phyloP scores from a whole-genome alignment of 2,797 vertebrate species.

The Sebastes dallii region DNA sequence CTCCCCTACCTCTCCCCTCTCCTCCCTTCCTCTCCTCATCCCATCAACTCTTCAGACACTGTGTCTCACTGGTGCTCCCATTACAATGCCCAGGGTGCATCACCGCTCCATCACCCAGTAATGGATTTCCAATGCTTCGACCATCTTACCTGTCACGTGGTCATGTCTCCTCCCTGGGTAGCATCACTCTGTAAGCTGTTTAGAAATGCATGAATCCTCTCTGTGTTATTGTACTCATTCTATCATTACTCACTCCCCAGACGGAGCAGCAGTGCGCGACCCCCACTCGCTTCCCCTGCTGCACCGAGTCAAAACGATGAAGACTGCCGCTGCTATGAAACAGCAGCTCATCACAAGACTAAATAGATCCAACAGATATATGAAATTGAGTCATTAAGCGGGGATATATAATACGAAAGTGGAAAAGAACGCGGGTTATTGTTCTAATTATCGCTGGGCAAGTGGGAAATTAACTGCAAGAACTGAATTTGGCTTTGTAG shows the following conservation, averaged over 20 bases:
- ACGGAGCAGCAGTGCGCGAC: constrained; percentile 40
- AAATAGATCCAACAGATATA: not conserved
- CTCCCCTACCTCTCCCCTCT: not conserved
- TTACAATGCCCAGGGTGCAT: constrained; percentile 66
- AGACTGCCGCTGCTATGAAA: constrained; percentile 5
- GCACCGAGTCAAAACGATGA: constrained; percentile 38
- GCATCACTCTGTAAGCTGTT: constrained; percentile 66
- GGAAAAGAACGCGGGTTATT: constrained; percentile 19
- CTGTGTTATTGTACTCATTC: constrained; percentile 56
- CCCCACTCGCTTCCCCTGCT: constrained; percentile 37
- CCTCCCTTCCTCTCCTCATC: constrained; percentile 33
- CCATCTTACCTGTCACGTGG: constrained; percentile 59
- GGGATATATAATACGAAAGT: not conserved
- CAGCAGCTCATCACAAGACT: constrained; percentile 22
- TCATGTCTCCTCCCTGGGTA: constrained; percentile 52
- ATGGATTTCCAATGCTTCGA: constrained; percentile 75
- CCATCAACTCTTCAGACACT: constrained; percentile 62
- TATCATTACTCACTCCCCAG: constrained; percentile 64
- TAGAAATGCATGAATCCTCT: constrained; percentile 75
- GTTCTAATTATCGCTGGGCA: not conserved
- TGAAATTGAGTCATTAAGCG: not conserved
- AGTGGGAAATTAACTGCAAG: constrained; percentile 22
- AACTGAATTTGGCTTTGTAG: constrained; percentile 30
- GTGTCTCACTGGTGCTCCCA: constrained; percentile 63
- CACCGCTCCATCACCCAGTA: constrained; percentile 63